Conservation (phyloP, 2,113 vertebrate genomes). For the Oenanthe melanoleuca region DNA sequence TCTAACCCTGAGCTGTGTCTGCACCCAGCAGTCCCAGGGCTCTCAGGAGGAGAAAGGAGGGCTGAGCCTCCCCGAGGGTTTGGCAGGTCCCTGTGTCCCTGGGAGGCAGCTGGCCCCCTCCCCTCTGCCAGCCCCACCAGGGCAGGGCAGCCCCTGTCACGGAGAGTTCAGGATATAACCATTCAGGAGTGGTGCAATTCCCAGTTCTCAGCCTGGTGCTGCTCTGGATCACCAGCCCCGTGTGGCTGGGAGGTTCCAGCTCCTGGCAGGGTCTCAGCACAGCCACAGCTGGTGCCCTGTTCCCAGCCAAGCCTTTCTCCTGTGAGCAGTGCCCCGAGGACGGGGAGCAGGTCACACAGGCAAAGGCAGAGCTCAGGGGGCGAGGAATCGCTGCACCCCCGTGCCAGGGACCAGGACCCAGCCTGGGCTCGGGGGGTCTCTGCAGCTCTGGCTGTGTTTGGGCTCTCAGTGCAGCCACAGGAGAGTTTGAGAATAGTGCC, state of each 20-base stretch:
- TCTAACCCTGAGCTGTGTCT: not conserved
- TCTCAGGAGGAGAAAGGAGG: not conserved
- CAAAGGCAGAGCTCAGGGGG: not conserved
- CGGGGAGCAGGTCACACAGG: not conserved
- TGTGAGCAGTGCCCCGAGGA: accelerated
- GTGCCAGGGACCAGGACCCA: accelerated
- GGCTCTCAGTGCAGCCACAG: not conserved
- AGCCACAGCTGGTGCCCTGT: accelerated
- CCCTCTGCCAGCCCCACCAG: not conserved
- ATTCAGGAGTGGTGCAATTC: not conserved
- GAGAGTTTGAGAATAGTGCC: accelerated
- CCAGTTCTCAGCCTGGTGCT: not conserved
- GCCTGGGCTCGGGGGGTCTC: accelerated
- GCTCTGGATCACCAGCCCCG: not conserved
- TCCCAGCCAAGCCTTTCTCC: not conserved
- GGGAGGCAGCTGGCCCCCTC: not conserved
- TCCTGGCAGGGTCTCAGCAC: accelerated
- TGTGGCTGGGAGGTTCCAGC: not conserved
- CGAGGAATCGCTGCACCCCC: accelerated
- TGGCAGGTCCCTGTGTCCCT: too few species aligned
- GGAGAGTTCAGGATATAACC: not conserved
- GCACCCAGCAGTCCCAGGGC: not conserved
- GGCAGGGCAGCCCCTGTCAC: not conserved
- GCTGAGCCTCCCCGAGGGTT: not conserved
- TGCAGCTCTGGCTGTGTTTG: accelerated